Conservation (phyloP, 2,797 vertebrate genomes). For the Lagodon rhomboides region DNA sequence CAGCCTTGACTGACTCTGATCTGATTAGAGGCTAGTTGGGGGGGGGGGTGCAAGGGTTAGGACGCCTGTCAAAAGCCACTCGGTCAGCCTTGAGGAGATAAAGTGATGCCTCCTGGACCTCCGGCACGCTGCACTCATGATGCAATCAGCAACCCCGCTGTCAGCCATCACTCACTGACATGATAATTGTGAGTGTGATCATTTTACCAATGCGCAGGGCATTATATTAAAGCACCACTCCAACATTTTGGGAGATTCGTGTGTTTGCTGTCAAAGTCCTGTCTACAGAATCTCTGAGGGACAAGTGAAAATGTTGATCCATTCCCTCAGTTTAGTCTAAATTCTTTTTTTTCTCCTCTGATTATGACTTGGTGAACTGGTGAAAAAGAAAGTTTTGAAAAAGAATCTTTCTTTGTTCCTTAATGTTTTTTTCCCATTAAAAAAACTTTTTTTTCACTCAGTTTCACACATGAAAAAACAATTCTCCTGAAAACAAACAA, state of each 20-base stretch:
- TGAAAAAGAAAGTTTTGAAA: no score
- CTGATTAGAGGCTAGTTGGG: constrained; percentile 67
- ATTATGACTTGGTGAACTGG: no score
- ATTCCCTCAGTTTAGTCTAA: no score
- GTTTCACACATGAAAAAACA: no score
- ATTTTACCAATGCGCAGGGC: background rate
- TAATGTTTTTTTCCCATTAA: no score
- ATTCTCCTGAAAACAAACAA: no score
- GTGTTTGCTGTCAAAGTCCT: background rate
- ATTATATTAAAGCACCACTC: background rate
- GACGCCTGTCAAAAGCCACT: constrained; percentile 85
- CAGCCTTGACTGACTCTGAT: constrained; percentile 85
- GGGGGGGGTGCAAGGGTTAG: constrained; percentile 42
- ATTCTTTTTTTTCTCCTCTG: no score
- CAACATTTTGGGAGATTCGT: background rate
- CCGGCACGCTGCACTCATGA: constrained; percentile 78
- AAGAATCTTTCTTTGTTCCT: no score
- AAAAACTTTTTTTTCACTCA: no score
- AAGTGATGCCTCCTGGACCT: constrained; percentile 84
- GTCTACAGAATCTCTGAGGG: no score
- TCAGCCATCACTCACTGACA: constrained; percentile 71
- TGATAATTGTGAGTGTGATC: constrained; percentile 32
- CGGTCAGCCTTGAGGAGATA: constrained; percentile 87
- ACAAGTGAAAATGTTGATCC: no score
- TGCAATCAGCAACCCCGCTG: constrained; percentile 79